Percentiles rank a stretch among this genome's conserved stretches.
Conservation (phyloP, 2,797 vertebrate genomes). For the Poecile montanus region DNA sequence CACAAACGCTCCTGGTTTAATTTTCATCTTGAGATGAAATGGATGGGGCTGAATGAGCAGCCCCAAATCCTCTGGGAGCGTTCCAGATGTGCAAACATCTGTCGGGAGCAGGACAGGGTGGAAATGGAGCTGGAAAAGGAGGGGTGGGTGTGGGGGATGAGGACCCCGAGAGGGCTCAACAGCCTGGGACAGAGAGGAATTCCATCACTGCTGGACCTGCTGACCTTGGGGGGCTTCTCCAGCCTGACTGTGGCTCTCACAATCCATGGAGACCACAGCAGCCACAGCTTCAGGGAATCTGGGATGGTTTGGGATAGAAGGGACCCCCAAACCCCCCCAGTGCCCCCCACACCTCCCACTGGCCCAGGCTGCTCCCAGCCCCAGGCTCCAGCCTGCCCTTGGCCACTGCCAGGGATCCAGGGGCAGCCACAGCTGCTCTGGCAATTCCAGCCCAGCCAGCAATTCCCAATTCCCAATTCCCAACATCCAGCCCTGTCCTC, state of each 20-base stretch:
- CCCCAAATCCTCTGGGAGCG: rapidly evolving
- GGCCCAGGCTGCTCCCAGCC: neutral
- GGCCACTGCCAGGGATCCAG: neutral
- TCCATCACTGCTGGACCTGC: neutral
- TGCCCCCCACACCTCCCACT: neutral
- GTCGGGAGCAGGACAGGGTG: neutral
- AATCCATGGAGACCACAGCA: rapidly evolving
- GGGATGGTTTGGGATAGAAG: rapidly evolving
- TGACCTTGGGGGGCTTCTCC: neutral
- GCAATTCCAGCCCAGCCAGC: neutral
- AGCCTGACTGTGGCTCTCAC: neutral
- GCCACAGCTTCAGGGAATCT: neutral
- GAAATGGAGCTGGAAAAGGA: neutral
- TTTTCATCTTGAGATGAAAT: neutral
- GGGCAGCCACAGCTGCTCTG: neutral
- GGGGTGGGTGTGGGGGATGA: too few species aligned
- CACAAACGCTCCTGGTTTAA: rapidly evolving
- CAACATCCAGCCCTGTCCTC: neutral
- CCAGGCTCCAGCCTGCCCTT: neutral
- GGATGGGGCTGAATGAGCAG: neutral
- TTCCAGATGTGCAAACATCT: neutral
- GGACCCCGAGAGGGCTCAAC: too few species aligned
- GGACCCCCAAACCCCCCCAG: neutral
- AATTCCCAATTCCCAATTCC: neutral
- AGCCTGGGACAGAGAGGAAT: neutral